Evolutionary conservation across 1,140 invertebrate genomes (phyloP).

Genomic region (Drosophila ambigua): DNA sequence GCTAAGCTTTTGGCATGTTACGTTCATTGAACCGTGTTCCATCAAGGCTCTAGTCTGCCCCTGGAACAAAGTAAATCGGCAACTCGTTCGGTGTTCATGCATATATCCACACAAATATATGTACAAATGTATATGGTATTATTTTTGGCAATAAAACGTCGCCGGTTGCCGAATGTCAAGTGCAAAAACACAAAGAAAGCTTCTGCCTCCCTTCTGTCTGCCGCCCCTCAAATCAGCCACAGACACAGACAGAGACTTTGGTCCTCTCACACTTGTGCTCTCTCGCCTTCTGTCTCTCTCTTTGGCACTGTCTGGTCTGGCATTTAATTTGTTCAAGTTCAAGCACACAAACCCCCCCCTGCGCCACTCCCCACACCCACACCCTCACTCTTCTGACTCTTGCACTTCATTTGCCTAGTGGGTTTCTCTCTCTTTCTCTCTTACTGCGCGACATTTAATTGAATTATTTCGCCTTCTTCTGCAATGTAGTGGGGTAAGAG

Average conservation of each 20-base stretch:
- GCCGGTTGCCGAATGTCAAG: conserved; percentile 72
- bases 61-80: conserved; percentile 57
- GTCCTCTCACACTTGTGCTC: conserved; percentile 12
- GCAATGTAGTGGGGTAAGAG: background rate
- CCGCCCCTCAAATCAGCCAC: conserved; percentile 1
- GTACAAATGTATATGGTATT: conserved; percentile 11
- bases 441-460: conserved; percentile 71
- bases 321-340: conserved; percentile 69
- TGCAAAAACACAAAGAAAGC: conserved; percentile 73
- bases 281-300: conserved; percentile 10
- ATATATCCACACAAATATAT: conserved; percentile 35
- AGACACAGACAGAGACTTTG: background rate
- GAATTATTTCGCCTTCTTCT: conserved; percentile 62
- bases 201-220: conserved; percentile 9
- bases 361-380: conserved; percentile 23
- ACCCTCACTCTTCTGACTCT: conserved; percentile 40
- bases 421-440: conserved; percentile 21
- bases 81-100: conserved; percentile 52
- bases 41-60: conserved; percentile 61
- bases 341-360: conserved; percentile 28
- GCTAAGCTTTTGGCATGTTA: conserved; percentile 30
- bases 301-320: conserved; percentile 50
- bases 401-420: conserved; percentile 64
- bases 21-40: conserved; percentile 67
- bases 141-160: conserved; percentile 77